These are phyloP conservation scores for Lycaon pictus DNA, from an alignment of 2,113 vertebrate species.

Conservation along the genomic window DNA sequence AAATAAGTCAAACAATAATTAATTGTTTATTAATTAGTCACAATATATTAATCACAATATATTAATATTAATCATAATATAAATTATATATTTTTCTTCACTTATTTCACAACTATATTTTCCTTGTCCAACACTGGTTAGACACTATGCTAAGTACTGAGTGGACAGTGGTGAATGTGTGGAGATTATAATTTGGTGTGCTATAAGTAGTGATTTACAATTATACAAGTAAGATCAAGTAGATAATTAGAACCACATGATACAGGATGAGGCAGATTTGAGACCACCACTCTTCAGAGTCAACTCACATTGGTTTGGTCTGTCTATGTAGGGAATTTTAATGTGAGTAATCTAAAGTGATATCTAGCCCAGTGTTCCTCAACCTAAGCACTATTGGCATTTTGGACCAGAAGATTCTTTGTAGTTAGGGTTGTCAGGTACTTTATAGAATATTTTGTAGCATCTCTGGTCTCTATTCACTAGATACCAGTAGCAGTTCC, in stretches of 20 bases:
- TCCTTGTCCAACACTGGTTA: background rate
- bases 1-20: constrained; percentile 12
- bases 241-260: background rate
- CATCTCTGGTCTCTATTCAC: background rate
- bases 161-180: background rate
- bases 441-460: background rate
- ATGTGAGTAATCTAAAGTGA: background rate
- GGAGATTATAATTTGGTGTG: background rate
- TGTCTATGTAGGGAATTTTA: background rate
- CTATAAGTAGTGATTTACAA: background rate
- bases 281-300: background rate
- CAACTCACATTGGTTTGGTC: background rate
- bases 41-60: background rate
- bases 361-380: background rate
- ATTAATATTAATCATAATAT: background rate
- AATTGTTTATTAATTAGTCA: background rate
- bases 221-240: background rate
- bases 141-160: background rate
- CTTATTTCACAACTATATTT: background rate
- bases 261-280: background rate
- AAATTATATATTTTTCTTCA: background rate
- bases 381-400: background rate
- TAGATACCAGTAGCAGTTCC: background rate
- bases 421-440: too few species aligned
- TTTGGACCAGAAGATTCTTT: background rate